phyloP scores from a whole-genome alignment of 2,113 vertebrate genomes.

The Lamprologus callipterus region DNA sequence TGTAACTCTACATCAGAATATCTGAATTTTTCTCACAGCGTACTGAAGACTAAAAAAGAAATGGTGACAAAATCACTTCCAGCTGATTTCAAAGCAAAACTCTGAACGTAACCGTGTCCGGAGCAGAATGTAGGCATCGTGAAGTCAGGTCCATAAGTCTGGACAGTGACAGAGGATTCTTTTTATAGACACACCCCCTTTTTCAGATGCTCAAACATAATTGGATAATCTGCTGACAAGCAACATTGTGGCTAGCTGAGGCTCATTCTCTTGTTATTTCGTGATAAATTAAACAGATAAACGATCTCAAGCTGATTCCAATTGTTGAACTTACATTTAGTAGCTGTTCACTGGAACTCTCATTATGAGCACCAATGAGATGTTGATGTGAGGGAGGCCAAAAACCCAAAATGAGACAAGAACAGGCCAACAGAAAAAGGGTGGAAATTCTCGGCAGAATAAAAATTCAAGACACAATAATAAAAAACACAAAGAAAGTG shows the following conservation, averaged over 20 bases:
- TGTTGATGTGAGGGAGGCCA: not conserved
- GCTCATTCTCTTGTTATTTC: not conserved
- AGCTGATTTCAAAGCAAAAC: not conserved
- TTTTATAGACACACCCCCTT: not conserved
- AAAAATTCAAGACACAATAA: not conserved
- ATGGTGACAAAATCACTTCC: not conserved
- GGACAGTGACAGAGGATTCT: not conserved
- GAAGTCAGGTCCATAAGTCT: not conserved
- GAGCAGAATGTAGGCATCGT: fast-evolving
- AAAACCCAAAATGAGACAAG: not conserved
- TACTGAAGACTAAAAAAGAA: not conserved
- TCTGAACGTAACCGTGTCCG: not conserved
- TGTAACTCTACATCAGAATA: not conserved
- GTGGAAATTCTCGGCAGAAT: not conserved
- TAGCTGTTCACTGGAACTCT: not conserved
- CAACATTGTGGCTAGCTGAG: not conserved
- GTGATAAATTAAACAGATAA: not conserved
- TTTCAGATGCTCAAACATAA: not conserved
- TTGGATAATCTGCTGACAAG: not conserved
- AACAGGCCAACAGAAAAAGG: not conserved
- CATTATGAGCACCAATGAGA: not conserved
- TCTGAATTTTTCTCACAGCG: not conserved
- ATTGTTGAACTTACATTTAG: not conserved
- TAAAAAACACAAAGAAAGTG: not conserved
- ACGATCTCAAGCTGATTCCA: not conserved